Conservation (phyloP, 2,113 vertebrate genomes). For the Tragulus kanchil region DNA sequence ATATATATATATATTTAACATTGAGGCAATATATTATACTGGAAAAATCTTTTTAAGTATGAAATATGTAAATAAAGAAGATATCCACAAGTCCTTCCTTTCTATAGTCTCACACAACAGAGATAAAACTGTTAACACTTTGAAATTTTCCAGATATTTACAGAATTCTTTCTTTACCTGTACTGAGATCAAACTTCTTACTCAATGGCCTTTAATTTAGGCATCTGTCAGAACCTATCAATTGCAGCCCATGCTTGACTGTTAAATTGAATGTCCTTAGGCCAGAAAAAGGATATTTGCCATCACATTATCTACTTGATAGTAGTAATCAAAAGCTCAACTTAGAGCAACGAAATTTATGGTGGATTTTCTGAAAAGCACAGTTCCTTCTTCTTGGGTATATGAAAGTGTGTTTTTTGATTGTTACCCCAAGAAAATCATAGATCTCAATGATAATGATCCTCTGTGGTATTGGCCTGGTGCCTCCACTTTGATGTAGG, state of each 20-base stretch:
- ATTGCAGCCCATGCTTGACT: neutral
- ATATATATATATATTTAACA: neutral
- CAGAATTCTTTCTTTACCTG: constrained; percentile 29
- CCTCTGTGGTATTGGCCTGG: no score
- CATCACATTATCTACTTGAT: neutral
- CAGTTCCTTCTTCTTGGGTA: neutral
- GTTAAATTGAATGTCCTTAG: neutral
- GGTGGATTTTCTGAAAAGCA: constrained; percentile 8
- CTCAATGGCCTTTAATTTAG: neutral
- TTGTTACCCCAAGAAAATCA: neutral
- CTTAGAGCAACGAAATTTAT: constrained; percentile 15
- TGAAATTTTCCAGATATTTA: constrained; percentile 14
- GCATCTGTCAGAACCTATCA: constrained; percentile 24
- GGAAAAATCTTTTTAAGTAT: neutral
- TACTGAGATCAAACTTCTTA: neutral
- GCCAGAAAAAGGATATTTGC: neutral
- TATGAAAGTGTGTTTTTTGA: constrained; percentile 36
- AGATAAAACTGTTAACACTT: neutral
- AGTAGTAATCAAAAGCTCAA: neutral
- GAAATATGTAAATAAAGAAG: neutral
- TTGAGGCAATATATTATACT: neutral
- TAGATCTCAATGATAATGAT: neutral
- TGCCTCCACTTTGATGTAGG: neutral
- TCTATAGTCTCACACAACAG: neutral
- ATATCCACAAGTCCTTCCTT: neutral